These are phyloP conservation scores for Drosophila nigritarsus DNA, from an alignment of 2,888 invertebrate genomes.

Conservation along the genomic window DNA sequence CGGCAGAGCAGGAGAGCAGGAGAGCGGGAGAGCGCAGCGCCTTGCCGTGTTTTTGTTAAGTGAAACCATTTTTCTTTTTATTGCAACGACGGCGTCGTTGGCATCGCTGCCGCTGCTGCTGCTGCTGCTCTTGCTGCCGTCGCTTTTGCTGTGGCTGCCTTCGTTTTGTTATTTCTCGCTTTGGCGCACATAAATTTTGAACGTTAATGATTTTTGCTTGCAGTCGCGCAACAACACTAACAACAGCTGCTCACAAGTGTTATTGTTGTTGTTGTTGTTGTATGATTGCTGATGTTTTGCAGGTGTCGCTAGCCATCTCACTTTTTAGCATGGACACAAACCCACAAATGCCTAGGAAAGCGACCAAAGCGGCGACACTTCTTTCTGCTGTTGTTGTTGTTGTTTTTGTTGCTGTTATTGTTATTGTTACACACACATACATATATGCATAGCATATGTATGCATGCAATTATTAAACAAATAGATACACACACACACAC, in stretches of 20 bases:
- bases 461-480: slow-evolving; percentile 48
- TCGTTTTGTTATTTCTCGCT: slow-evolving; percentile 79
- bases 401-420: slow-evolving; percentile 3
- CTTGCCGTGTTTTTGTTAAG: slow-evolving; percentile 80
- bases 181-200: slow-evolving; percentile 74
- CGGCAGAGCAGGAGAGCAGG: neutral
- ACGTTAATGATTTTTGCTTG: slow-evolving; percentile 80
- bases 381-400: slow-evolving; percentile 3
- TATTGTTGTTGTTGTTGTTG: slow-evolving; percentile 28
- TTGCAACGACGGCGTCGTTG: slow-evolving; percentile 49
- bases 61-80: slow-evolving; percentile 83
- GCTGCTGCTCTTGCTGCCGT: slow-evolving; percentile 9
- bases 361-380: slow-evolving; percentile 61
- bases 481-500: slow-evolving; percentile 14
- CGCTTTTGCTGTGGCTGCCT: slow-evolving; percentile 16
- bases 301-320: slow-evolving; percentile 76
- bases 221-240: slow-evolving; percentile 62
- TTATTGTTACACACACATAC: slow-evolving; percentile 1
- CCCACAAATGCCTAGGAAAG: slow-evolving; percentile 46
- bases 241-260: slow-evolving; percentile 65
- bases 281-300: slow-evolving; percentile 48
- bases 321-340: slow-evolving; percentile 72
- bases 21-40: slow-evolving; percentile 45
- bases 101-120: slow-evolving; percentile 23
- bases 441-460: neutral